phyloP scores from a whole-genome alignment of 2,113 vertebrate species.

The Oxygymnocypris stewartii region DNA sequence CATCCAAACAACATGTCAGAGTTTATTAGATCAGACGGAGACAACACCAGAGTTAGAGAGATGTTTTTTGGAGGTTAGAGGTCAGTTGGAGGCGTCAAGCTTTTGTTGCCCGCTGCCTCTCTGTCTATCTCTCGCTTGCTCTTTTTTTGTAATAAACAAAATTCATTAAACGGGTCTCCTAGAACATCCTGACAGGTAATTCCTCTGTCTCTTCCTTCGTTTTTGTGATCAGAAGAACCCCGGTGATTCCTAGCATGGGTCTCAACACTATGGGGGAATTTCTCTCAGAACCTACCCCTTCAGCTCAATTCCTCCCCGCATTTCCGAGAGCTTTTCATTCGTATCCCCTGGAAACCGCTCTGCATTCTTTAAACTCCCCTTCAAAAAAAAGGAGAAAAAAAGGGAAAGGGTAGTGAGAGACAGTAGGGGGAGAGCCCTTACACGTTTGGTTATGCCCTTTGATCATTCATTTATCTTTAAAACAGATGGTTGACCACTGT shows the following conservation, averaged over 20 bases:
- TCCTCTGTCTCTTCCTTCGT: conserved; percentile 70
- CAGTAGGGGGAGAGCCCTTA: conserved; percentile 63
- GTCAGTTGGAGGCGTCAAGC: conserved; percentile 61
- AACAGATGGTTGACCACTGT: conserved; percentile 76
- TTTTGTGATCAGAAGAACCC: conserved; percentile 77
- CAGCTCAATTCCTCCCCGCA: conserved; percentile 77
- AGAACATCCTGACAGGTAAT: conserved; percentile 70
- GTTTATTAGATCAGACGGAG: conserved; percentile 57
- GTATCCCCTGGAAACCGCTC: conserved; percentile 84
- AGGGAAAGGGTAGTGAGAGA: conserved; percentile 35
- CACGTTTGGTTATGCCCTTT: conserved; percentile 78
- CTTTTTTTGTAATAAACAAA: conserved; percentile 70
- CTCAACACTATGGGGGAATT: conserved; percentile 76
- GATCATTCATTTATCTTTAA: conserved; percentile 79
- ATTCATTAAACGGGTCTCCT: conserved; percentile 71
- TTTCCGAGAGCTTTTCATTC: conserved; percentile 83
- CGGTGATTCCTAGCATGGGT: conserved; percentile 77
- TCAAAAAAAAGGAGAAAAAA: conserved; percentile 59
- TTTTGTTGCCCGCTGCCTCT: conserved; percentile 59
- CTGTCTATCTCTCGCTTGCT: conserved; percentile 43
- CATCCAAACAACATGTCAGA: conserved; percentile 31
- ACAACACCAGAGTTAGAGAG: not conserved
- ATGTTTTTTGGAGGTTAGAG: conserved; percentile 63
- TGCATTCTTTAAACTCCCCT: conserved; percentile 78
- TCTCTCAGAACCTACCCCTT: conserved; percentile 74